Evolutionary conservation across 2,113 vertebrate genomes (phyloP).

Genomic region (rabbit (Oryctolagus cuniculus)): DNA sequence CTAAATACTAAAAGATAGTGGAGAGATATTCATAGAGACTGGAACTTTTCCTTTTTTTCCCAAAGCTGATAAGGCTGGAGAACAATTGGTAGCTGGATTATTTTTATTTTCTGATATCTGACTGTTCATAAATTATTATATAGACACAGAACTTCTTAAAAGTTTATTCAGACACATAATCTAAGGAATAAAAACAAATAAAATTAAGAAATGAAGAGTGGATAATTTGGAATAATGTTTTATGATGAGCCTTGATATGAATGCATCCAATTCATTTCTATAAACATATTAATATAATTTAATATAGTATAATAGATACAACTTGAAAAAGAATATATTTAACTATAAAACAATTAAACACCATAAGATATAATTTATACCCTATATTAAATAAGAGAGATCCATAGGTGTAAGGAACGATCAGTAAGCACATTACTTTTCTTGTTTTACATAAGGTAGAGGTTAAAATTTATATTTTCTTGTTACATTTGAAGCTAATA

Average conservation of each 20-base stretch:
- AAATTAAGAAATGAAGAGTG: conserved; percentile 11
- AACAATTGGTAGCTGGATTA: not conserved
- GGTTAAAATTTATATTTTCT: conserved; percentile 17
- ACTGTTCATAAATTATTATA: not conserved
- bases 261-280: not conserved
- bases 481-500: conserved; percentile 12
- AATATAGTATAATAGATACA: not conserved
- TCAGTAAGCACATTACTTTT: not conserved
- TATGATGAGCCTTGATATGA: not conserved
- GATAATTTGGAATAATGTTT: not conserved
- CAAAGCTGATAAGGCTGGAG: not conserved
- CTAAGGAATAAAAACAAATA: not conserved
- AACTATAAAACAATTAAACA: not conserved
- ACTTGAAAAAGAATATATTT: not conserved
- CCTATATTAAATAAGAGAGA: conserved; percentile 10
- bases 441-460: not conserved
- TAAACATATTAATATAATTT: not conserved
- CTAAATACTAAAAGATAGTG: conserved; percentile 14
- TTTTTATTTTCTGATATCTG: not conserved
- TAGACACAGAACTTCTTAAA: not conserved
- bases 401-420: not conserved
- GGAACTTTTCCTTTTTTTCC: not conserved
- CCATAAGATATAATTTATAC: not conserved
- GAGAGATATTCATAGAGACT: not conserved
- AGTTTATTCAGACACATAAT: not conserved